Evolutionary conservation across 2,888 invertebrate species (phyloP), one percentile per base, ranked within the genome.

Genomic region (Acronicta leporina): DNA sequence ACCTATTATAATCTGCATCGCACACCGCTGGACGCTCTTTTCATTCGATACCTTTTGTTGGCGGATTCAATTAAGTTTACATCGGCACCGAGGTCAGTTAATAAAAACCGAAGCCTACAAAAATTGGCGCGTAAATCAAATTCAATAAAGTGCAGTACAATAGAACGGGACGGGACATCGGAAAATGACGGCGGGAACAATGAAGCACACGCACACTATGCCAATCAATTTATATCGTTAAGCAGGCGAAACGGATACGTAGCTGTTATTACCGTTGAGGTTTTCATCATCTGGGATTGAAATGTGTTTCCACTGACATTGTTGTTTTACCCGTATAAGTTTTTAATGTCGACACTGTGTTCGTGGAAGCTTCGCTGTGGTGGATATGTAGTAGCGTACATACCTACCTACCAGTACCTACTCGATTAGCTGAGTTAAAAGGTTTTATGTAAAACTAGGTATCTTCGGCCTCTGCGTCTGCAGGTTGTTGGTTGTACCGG

Each of bases 31-130:
- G 90, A 88, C 89, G 92, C 92, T 92, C 94, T 92, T 94, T 94
- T 93, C 94, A 94, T 90, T 87, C 87, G 86, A 86, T 87, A 90
- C 93, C 94, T 92, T 92, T 94, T 94, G 94, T 94, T 90, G 86
- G 86, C 80, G 89, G 90, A 94, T 94, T 92, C 94, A 94, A 94
- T 94, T 94, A 94, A 94, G 92, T 93, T 94, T 93, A 94, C 94
- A 94, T 89, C 91, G 89, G 89, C 91, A 84, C 91, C 88, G 93
- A 92, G 94, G 94, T 94, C 92, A 92, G 93, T 93, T 92, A 91
- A 92, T 92, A 92, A 94, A 93, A 94, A 92, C 92, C 91, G 88
- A 92, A 92, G 90, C 92, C 91, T 89, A 91, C 88, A 92, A 92
- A 93, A 93, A 93, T 91, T 92, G 92, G 86, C 85, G 87, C 92